Conservation (phyloP, 2,113 vertebrate genomes). For the Pteruthius melanotis region DNA sequence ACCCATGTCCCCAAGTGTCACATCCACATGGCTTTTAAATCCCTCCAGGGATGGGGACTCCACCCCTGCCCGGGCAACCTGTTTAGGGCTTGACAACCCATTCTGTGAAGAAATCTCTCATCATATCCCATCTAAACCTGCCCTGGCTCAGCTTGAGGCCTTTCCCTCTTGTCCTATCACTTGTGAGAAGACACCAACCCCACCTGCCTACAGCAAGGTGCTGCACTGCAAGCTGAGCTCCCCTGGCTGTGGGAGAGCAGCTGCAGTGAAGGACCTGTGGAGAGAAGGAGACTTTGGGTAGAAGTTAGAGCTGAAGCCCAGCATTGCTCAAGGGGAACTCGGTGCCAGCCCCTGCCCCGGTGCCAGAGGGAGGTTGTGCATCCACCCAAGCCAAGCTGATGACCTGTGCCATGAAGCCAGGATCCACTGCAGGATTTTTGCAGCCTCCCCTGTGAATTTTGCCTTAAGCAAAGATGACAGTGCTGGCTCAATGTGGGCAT, state of each 20-base stretch:
- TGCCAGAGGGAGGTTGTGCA: accelerated
- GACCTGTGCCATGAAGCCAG: background rate
- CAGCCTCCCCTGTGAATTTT: background rate
- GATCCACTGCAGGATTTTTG: background rate
- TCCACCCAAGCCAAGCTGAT: background rate
- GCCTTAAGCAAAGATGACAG: background rate
- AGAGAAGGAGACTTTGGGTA: background rate
- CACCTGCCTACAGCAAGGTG: background rate
- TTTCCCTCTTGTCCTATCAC: accelerated
- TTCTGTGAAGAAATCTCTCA: background rate
- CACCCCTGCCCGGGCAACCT: background rate
- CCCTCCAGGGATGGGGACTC: too few species aligned
- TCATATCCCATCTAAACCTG: background rate
- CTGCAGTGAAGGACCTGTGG: background rate
- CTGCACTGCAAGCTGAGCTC: background rate
- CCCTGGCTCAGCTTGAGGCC: background rate
- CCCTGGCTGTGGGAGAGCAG: background rate
- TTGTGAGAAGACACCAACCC: background rate
- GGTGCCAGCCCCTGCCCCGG: background rate
- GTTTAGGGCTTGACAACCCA: background rate
- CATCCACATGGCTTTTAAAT: background rate
- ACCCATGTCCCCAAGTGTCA: background rate
- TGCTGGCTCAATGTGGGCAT: background rate
- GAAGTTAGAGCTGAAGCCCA: background rate
- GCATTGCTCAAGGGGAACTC: accelerated